Evolutionary conservation across 30 jellyfish, hydroid and myxozoan genomes (phyloP), one percentile per base, ranked within the genome.

Genomic region (Pelagia noctiluca): DNA sequence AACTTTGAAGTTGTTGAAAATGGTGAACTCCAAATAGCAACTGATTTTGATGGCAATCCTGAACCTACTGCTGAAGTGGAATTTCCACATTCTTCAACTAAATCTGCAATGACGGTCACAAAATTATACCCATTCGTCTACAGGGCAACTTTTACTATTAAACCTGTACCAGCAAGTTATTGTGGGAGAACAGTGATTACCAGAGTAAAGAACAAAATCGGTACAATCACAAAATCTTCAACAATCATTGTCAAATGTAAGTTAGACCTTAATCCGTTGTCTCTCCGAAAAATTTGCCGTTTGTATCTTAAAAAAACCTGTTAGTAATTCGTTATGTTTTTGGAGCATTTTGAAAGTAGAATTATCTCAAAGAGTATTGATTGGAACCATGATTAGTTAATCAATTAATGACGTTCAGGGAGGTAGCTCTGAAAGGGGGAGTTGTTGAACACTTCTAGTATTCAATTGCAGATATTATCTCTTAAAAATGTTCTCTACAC

Each of bases 11-110:
- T 52, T 52, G 16, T 30, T 3, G 68, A 52, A 52, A 52, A 52
- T 52, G 26, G 26, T 19, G 26, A 10, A 19, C 2, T 52, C 7
- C 21, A 25, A 52, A 30, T 52, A 19, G 26, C 21, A 52, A 52
- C 68, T 10, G 4, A 30, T 52, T 19, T 52, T 8, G 68, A 52
- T 52, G 68, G 68, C 16, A 52, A 52, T 52, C 68, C 68, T 19
- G 21, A 52, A 19, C 68, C 68, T 10, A 52, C 7, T 52, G 68
- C 68, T 52, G 68, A 8, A 52, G 68, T 52, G 26, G 30, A 52
- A 52, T 52, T 25, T 25, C 21, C 68, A 10, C 30, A 19, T 52
- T 8, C 68, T 10, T 10, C 30, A 3, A 19, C 68, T 10, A 52
- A 8, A 52, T 10, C 26, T 10, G 28, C 68, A 3, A 3, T 52